Conservation (phyloP, 2,797 vertebrate genomes). For the Emys orbicularis region DNA sequence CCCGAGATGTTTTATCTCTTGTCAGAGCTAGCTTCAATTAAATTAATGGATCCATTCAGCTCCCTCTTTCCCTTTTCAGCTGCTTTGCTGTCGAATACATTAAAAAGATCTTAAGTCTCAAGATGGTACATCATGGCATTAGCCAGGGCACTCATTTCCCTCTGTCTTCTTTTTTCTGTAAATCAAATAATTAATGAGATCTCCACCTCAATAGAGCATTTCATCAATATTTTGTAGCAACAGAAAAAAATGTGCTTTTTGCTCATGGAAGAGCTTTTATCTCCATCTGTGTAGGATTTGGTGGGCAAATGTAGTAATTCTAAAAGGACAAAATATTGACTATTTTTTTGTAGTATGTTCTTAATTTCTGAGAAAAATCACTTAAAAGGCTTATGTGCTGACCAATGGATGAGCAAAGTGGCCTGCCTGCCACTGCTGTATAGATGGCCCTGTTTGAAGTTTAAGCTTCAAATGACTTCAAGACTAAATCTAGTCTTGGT, state of each 20-base stretch:
- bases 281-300: conserved; percentile 69
- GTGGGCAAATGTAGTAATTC: conserved; percentile 75
- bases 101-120: conserved; percentile 99
- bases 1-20: conserved; percentile 98
- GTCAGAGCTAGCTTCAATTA: conserved; percentile 98
- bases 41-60: conserved; percentile 99
- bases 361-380: conserved; percentile 65
- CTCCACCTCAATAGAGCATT: conserved; percentile 82
- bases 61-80: conserved; percentile 92
- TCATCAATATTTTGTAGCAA: conserved; percentile 86
- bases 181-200: conserved; percentile 93
- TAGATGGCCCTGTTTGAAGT: conserved; percentile 6
- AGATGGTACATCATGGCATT: conserved; percentile 96
- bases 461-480: conserved; percentile 2
- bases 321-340: conserved; percentile 85
- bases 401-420: not conserved
- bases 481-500: not conserved
- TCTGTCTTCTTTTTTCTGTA: conserved; percentile 82
- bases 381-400: conserved; percentile 50
- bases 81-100: conserved; percentile 92
- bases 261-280: conserved; percentile 79
- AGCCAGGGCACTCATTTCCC: conserved; percentile 88
- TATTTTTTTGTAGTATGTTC: conserved; percentile 67
- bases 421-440: not conserved
- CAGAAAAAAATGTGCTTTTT: conserved; percentile 71